Percentiles rank a stretch among this genome's conserved stretches.
Conservation (phyloP, 2,113 vertebrate genomes). For the Pagrus major region DNA sequence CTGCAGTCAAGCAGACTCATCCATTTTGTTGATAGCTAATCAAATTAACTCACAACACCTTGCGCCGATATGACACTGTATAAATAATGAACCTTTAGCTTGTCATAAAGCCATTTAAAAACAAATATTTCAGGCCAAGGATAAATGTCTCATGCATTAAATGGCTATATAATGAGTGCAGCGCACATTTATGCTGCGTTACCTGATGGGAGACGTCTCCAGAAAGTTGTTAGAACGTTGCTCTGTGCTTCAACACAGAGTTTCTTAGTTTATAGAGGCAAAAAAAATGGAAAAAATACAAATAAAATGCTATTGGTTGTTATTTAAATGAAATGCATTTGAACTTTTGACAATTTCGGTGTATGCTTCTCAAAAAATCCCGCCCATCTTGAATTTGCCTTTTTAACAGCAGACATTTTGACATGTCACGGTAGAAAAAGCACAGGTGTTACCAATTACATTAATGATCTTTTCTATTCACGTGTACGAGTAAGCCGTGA, state of each 20-base stretch:
- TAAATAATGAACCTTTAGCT: slow-evolving; percentile 50
- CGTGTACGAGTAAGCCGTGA: not conserved
- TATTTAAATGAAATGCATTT: not conserved
- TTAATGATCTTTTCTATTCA: not conserved
- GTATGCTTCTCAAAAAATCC: not conserved
- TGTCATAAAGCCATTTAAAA: slow-evolving; percentile 30
- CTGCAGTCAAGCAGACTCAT: slow-evolving; percentile 43
- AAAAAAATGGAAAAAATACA: not conserved
- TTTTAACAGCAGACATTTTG: not conserved
- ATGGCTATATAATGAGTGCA: not conserved
- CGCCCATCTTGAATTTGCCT: not conserved
- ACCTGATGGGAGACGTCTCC: not conserved
- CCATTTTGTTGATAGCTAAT: slow-evolving; percentile 61
- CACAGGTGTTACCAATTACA: not conserved
- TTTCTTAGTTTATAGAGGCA: not conserved
- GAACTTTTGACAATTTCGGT: not conserved
- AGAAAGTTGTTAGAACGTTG: not conserved
- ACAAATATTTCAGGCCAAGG: not conserved
- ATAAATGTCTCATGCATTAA: slow-evolving; percentile 22
- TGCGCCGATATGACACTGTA: slow-evolving; percentile 19
- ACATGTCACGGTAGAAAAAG: not conserved
- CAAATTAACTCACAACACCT: slow-evolving; percentile 50
- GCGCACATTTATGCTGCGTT: slow-evolving; percentile 7
- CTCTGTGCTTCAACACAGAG: not conserved
- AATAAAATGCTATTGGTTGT: not conserved